Evolutionary conservation across 2,113 vertebrate genomes (phyloP), one percentile per base, ranked within the genome.

Genomic region (Talpa occidentalis): DNA sequence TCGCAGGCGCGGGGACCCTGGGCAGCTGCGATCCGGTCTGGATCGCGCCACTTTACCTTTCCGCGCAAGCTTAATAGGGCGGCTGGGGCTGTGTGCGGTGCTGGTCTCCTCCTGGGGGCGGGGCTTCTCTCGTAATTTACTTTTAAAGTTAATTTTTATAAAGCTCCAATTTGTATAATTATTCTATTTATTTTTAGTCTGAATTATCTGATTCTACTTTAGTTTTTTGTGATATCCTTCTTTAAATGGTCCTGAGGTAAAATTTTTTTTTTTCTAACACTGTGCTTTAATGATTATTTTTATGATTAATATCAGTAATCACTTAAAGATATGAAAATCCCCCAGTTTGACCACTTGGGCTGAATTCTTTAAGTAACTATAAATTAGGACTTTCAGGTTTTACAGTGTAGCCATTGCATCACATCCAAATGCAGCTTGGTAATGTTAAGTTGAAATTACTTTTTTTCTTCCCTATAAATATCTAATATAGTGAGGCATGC

Each of bases 401-500:
- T 78, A 8, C 24, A 78, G 22, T 3, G 37, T 35, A 6, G 52
- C 35, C 49, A 64, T 14, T 54, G 1, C 2, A 2, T 44, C 9
- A 30, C 32, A n/a, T 59, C 66, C 22, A 81, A 70, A 81, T 19
- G 70, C 37, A 60, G 64, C 88, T 88, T 76, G 76, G 22, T 73
- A 60, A 44, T 10, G 15, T 37, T 78, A 84, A 52, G 32, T 77
- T 72, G 30, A 85, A 92, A 89, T 82, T 80, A 66, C 40, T 76
- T 76, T 85, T n/a, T 42, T 3, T 6, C 17, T 11, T 8, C n/a
- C 72, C 35, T 44, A 37, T 91, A 91, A 94, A 56, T 88, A 88
- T 69, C 73, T 96, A n/a, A 85, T 94, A 56, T 28, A 89, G 47
- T 35, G n/a, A 91, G 78, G 78, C 60, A 62, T 77, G 83, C 37